Conservation (phyloP, 64 coral and sea anemone genomes). For the Hydrozoanthus tunicans region DNA sequence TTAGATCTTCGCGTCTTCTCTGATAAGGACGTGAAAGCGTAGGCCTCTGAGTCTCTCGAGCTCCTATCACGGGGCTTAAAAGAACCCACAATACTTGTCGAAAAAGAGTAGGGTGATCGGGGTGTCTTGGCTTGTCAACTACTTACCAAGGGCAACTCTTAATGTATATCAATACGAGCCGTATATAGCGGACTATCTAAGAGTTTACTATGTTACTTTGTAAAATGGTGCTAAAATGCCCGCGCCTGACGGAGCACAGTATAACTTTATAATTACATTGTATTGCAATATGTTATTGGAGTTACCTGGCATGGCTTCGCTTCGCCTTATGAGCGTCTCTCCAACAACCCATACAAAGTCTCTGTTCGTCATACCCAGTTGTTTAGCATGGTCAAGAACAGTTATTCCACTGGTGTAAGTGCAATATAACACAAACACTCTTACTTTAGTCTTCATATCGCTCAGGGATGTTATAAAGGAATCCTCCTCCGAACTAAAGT, state of each 20-base stretch:
- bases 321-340: constrained; percentile 32
- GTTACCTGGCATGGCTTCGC: constrained; percentile 18
- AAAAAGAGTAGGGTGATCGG: too few species aligned
- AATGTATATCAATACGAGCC: too few species aligned
- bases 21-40: too few species aligned
- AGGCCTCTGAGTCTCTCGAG: too few species aligned
- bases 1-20: too few species aligned
- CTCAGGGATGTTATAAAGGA: constrained; percentile 3
- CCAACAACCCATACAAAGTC: constrained; percentile 41
- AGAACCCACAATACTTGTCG: too few species aligned
- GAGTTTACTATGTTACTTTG: too few species aligned
- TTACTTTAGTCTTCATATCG: constrained; percentile 14
- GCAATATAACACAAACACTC: constrained; percentile 39
- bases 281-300: neutral
- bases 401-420: neutral
- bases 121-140: too few species aligned
- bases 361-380: constrained; percentile 17
- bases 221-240: too few species aligned
- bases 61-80: too few species aligned
- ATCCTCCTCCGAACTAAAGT: constrained; percentile 23
- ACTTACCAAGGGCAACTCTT: too few species aligned
- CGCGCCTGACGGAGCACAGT: neutral
- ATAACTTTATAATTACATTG: neutral
- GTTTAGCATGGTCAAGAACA: constrained; percentile 29
- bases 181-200: too few species aligned